A percentile compares a stretch with the other conserved stretches of the same genome.
Evolutionary conservation across 2,888 invertebrate species (phyloP).

Genomic region (Aleiodes testaceus): DNA sequence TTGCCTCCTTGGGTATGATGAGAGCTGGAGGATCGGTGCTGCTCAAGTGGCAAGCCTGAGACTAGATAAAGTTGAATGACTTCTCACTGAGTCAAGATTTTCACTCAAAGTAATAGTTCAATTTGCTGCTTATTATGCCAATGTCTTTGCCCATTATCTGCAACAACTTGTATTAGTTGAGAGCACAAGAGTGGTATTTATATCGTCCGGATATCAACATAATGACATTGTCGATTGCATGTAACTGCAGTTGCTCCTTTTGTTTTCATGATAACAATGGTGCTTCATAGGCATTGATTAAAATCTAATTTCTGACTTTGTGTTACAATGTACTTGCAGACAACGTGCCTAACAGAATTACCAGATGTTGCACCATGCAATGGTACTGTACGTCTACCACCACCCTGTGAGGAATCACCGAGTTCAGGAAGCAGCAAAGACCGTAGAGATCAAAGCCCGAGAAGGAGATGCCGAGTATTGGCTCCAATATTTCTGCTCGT

Average conservation of each 20-base stretch:
- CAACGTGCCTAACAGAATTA: constrained; percentile 74
- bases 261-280: not conserved
- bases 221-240: constrained; percentile 23
- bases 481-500: constrained; percentile 68
- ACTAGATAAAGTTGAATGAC: constrained; percentile 29
- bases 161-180: not conserved
- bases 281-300: not conserved
- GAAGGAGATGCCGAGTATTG: constrained; percentile 68
- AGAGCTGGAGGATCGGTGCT: constrained; percentile 22
- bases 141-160: constrained; percentile 16
- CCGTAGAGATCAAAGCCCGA: constrained; percentile 62
- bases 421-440: constrained; percentile 71
- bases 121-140: constrained; percentile 24
- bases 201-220: constrained; percentile 12
- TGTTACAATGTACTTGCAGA: constrained; percentile 61
- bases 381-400: constrained; percentile 68
- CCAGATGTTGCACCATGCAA: constrained; percentile 73
- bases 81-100: constrained; percentile 24
- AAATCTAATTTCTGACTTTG: not conserved
- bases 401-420: constrained; percentile 70
- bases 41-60: constrained; percentile 14
- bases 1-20: constrained; percentile 21
- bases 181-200: not conserved
- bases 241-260: not conserved
- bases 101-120: constrained; percentile 28